Evolutionary conservation across 2,888 invertebrate genomes (phyloP), one percentile per base, ranked within the genome.

Genomic region (Venustoraphidia nigricollis): DNA sequence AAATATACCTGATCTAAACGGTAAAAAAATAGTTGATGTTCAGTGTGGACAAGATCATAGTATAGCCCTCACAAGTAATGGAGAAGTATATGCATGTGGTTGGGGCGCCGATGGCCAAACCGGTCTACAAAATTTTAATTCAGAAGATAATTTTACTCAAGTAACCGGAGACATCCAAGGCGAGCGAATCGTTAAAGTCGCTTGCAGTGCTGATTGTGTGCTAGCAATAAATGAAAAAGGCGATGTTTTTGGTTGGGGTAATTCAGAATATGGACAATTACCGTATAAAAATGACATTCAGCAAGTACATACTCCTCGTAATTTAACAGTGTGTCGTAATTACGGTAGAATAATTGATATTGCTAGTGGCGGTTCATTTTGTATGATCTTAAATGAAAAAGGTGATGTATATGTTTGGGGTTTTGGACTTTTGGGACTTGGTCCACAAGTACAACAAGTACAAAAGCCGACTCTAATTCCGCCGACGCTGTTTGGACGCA

Each of bases 21-120:
- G 77, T 10, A 75, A 77, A 45, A 69, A 67, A 14, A 77, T 86
- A 47, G 66, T 69, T 9, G 70, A 80, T 65, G 75, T 93, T 9
- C 75, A 79, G 55, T 92, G 93, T 65, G 94, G 95, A 1, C 93
- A 92, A 65, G 95, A 96, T 71, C 92, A 94, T 61, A 84, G 84
- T 60, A 62, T 91, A 56, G 80, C 91, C 56, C 60, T 95, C 53
- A 88, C 87, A 52, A 76, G 80, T 58, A 69, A 74, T 17, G 95
- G 96, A 1, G 73, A 77, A 56, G 84, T 96, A 4, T 93, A 78
- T 60, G 76, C 86, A 0, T 95, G 91, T 66, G 96, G 97, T 0
- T 89, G 92, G 83, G 89, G 94, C 35, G 85, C 91, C 1, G 95
- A 96, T 66, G 97, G 97, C 0, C 96, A 96, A 69, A 91, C 92